phyloP scores from a whole-genome alignment of 2,797 vertebrate genomes.

The Falco novaeseelandiae region DNA sequence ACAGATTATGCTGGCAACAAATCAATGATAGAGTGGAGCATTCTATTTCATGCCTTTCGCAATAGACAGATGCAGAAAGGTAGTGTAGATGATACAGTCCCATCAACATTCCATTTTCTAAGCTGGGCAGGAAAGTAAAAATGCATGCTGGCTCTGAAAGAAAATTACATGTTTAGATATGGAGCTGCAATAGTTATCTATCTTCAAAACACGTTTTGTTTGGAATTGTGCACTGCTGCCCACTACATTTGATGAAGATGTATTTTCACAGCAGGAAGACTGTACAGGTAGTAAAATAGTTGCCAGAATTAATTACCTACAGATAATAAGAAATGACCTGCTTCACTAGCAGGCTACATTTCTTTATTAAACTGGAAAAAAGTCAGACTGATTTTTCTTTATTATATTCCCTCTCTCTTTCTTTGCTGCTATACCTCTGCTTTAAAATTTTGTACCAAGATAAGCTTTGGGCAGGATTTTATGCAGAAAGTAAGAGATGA shows the following conservation, averaged over 20 bases:
- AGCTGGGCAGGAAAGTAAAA: constrained; percentile 24
- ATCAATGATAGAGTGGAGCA: constrained; percentile 52
- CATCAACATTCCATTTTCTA: constrained; percentile 64
- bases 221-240: background rate
- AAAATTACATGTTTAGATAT: constrained; percentile 39
- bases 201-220: background rate
- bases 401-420: background rate
- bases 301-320: constrained; percentile 24
- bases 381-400: background rate
- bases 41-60: constrained; percentile 72
- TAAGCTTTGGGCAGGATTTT: background rate
- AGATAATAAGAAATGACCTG: background rate
- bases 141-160: background rate
- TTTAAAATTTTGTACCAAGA: background rate
- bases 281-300: background rate
- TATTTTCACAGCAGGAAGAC: constrained; percentile 15
- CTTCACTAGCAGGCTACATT: background rate
- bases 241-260: background rate
- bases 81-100: constrained; percentile 50
- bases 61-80: constrained; percentile 63
- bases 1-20: constrained; percentile 67
- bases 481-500: background rate
- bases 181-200: background rate
- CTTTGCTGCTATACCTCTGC: background rate
- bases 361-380: background rate